Evolutionary conservation across 2,113 vertebrate species (phyloP).

Genomic region (Petroica traversi): DNA sequence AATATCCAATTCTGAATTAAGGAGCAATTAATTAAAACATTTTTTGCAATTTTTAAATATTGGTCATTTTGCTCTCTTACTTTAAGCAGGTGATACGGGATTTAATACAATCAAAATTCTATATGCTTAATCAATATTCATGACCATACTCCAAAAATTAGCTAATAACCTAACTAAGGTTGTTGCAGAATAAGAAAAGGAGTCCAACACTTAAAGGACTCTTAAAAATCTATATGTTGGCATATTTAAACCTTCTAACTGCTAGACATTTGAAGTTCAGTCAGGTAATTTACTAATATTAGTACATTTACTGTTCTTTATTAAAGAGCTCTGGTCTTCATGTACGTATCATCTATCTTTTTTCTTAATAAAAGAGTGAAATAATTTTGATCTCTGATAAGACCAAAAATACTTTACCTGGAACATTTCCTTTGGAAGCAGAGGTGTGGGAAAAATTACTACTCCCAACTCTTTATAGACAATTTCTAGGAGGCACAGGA

Average conservation of each 20-base stretch:
- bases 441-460: background rate
- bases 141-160: background rate
- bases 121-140: background rate
- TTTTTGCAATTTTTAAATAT: background rate
- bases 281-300: background rate
- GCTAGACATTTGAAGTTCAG: background rate
- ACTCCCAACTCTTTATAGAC: background rate
- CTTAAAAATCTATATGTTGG: background rate
- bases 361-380: background rate
- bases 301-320: background rate
- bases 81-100: background rate
- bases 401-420: background rate
- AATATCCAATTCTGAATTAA: background rate
- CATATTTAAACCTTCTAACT: background rate
- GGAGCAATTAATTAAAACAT: background rate
- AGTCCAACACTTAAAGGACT: background rate
- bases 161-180: background rate
- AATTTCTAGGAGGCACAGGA: background rate
- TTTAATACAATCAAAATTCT: background rate
- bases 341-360: fast-evolving
- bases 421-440: background rate
- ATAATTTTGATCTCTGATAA: background rate
- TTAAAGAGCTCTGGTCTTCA: background rate
- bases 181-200: background rate
- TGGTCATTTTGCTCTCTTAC: background rate